Base-by-base conservation (phyloP, 2,797 vertebrate genomes). In the Lacerta agilis region DNA sequence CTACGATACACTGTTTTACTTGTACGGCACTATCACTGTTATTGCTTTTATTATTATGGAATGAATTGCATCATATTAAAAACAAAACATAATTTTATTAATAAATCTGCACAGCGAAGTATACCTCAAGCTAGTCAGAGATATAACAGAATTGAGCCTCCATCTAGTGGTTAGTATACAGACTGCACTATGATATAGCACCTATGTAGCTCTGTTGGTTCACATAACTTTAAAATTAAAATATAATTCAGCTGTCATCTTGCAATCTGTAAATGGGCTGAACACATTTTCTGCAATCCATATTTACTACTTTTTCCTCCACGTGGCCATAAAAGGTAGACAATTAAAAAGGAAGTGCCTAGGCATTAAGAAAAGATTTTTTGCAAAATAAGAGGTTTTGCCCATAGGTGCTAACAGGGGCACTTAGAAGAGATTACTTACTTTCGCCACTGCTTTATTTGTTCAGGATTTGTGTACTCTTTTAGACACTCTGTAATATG, bases 401-500 rank as follows among this genome's bases (percentile, higher is more conserved):
- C 23, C 58, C 58, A 64, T 15, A 55, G 79, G 23, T 81, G 33
- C 36, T 27, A 36, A 41, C 15, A 66, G 25, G 41, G 18, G 11
- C 79, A 66, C 25, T 41, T 66, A 38, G 9, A 33, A 18, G 0
- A 76, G 29, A 13, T 36, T 79, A 97, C 98, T 97, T 93, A 99
- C 99, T 99, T 99, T 94, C 99, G 98, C 99, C 99, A 99, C 88
- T 99, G 99, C 85, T 99, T 99, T 92, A 99, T 99, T 90, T 96
- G 98, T 82, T 99, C 99, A 3, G 98, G 99, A 93, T 98, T 99
- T 89, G 98, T 97, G 88, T 99, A 99, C 86, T 99, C 98, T 96
- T 99, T 98, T 88, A 99, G 96, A 97, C 99, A 99, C 94, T 99
- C 98, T 0, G 99, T 99, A 96, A 99, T 99, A 94, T 99, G 99